Evolutionary conservation across 2,888 invertebrate species (phyloP).

Genomic region (Agriotes lineatus): DNA sequence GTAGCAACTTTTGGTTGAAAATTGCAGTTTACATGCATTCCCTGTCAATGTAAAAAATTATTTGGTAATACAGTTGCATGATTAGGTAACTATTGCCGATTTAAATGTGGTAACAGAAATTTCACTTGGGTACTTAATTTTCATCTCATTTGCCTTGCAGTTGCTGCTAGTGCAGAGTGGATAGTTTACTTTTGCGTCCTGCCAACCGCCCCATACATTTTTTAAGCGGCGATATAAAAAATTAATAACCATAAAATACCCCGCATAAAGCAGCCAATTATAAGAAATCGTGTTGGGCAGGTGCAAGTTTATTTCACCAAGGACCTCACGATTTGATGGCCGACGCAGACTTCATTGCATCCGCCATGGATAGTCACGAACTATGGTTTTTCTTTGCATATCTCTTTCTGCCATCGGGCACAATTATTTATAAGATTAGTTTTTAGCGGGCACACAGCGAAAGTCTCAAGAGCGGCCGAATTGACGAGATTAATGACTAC

Average conservation of each 20-base stretch:
- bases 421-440: neutral
- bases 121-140: no score
- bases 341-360: slow-evolving; percentile 2
- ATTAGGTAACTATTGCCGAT: no score
- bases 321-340: slow-evolving; percentile 9
- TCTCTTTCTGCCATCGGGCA: neutral
- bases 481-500: neutral
- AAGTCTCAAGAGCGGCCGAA: neutral
- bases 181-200: no score
- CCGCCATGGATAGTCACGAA: slow-evolving; percentile 19
- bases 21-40: no score
- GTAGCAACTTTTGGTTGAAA: no score
- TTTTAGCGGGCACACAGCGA: neutral
- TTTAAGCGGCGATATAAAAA: neutral
- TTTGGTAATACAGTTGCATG: no score
- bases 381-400: slow-evolving; percentile 1
- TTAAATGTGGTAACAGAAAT: no score
- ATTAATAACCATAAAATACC: slow-evolving; percentile 17
- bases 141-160: no score
- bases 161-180: no score
- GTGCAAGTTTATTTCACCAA: slow-evolving; percentile 16
- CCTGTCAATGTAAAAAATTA: no score
- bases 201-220: no score
- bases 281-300: slow-evolving; percentile 12
- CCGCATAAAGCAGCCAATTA: neutral